A percentile compares a stretch with the other conserved stretches of the same genome.
Conservation (phyloP, 1,140 invertebrate species). For the Penaeus indicus region DNA sequence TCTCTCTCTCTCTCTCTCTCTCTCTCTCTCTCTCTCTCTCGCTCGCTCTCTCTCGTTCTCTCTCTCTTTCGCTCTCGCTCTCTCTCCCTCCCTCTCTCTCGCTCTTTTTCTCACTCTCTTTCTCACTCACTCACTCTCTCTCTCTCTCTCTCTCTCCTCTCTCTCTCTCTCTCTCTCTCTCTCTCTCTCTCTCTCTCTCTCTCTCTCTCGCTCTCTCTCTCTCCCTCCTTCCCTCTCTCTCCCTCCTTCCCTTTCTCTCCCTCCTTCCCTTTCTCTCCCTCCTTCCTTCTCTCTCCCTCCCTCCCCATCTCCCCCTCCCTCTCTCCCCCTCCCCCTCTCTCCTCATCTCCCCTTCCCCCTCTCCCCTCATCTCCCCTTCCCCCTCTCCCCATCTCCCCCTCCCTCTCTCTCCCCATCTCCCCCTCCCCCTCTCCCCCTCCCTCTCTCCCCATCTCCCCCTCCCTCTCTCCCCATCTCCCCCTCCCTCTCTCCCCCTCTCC, state of each 20-base stretch:
- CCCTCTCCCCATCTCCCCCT: background rate
- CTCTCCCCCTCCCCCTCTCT: background rate
- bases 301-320: background rate
- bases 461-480: background rate
- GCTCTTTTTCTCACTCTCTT: no score
- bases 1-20: background rate
- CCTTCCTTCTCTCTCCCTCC: background rate
- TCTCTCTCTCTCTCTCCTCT: background rate
- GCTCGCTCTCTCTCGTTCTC: background rate
- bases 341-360: background rate
- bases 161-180: background rate
- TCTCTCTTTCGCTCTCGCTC: no score
- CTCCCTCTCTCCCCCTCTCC: background rate
- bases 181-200: background rate
- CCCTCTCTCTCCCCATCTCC: background rate
- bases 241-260: background rate
- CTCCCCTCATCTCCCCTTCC: background rate
- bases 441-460: background rate
- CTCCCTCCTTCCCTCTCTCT: background rate
- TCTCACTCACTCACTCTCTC: background rate
- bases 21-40: slow-evolving; percentile 3
- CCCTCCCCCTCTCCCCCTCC: background rate
- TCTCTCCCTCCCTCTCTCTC: background rate
- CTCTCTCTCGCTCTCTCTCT: background rate
- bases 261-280: background rate